Evolutionary conservation across 2,113 vertebrate genomes (phyloP).

Genomic region (Tachuris rubrigastra): DNA sequence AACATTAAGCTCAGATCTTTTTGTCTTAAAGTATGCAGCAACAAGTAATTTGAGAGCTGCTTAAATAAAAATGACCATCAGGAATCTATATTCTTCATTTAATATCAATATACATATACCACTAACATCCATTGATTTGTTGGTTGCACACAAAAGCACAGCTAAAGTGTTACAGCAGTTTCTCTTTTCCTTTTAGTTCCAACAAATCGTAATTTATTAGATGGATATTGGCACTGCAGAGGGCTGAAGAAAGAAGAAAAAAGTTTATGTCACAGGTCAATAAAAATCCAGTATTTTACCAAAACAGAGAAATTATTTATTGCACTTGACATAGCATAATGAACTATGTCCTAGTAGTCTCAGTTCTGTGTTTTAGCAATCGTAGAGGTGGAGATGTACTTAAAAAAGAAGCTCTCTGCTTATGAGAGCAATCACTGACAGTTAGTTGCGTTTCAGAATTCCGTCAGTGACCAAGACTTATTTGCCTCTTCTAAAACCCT

Average conservation of each 20-base stretch:
- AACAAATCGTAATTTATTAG: background rate
- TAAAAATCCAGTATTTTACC: background rate
- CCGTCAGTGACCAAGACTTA: background rate
- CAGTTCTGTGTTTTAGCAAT: background rate
- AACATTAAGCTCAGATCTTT: conserved; percentile 31
- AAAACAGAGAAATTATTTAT: background rate
- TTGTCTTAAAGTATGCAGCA: conserved; percentile 36
- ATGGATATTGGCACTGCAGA: background rate
- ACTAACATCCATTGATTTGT: background rate
- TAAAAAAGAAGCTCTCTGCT: background rate
- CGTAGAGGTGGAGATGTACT: background rate
- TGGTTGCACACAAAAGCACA: background rate
- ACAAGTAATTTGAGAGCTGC: conserved; percentile 55
- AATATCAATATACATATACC: background rate
- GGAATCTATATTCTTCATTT: background rate
- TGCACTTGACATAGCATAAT: background rate
- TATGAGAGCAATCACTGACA: background rate
- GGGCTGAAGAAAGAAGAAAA: background rate
- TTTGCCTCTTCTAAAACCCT: background rate
- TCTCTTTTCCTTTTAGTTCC: background rate
- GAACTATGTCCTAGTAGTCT: background rate
- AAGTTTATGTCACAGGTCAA: background rate
- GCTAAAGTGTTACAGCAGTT: background rate
- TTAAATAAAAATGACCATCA: background rate
- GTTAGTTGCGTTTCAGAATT: background rate